Percentiles rank a stretch among this genome's conserved stretches.
Conservation (phyloP, 2,797 vertebrate genomes). For the Mormyrus proboscirostris region DNA sequence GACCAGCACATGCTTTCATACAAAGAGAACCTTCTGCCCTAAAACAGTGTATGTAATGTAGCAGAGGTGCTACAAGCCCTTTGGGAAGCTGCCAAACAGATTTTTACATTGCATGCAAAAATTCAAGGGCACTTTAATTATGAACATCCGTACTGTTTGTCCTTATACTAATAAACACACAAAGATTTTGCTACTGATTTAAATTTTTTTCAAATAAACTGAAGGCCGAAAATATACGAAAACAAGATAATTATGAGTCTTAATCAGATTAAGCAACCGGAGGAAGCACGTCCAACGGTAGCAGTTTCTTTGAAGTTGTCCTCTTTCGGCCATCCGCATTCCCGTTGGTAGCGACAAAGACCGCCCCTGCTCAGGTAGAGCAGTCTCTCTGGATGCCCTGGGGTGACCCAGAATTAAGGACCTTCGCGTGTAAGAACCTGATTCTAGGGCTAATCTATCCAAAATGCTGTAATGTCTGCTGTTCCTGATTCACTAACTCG, state of each 20-base stretch:
- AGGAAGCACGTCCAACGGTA: slow-evolving; percentile 27
- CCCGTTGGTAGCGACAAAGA: neutral
- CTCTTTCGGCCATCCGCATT: neutral
- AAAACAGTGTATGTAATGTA: slow-evolving; percentile 16
- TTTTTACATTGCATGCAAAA: neutral
- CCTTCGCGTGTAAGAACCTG: neutral
- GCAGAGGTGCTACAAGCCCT: neutral
- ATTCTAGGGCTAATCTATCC: neutral
- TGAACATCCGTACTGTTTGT: neutral
- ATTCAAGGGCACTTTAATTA: neutral
- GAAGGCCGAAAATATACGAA: slow-evolving; percentile 14
- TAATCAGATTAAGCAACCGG: slow-evolving; percentile 31
- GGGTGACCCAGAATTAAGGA: neutral
- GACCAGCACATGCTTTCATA: neutral
- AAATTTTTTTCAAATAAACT: slow-evolving; percentile 8
- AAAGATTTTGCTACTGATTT: neutral
- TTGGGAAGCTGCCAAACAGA: neutral
- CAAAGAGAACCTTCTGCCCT: neutral
- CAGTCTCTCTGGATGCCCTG: neutral
- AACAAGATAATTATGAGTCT: slow-evolving; percentile 19
- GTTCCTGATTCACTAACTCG: neutral
- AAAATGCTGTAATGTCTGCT: neutral
- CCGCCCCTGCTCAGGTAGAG: neutral
- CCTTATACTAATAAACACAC: slow-evolving; percentile 10
- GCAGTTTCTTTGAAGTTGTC: slow-evolving; percentile 38